Conservation (phyloP, 2,888 invertebrate genomes). For the Clanis bilineata region DNA sequence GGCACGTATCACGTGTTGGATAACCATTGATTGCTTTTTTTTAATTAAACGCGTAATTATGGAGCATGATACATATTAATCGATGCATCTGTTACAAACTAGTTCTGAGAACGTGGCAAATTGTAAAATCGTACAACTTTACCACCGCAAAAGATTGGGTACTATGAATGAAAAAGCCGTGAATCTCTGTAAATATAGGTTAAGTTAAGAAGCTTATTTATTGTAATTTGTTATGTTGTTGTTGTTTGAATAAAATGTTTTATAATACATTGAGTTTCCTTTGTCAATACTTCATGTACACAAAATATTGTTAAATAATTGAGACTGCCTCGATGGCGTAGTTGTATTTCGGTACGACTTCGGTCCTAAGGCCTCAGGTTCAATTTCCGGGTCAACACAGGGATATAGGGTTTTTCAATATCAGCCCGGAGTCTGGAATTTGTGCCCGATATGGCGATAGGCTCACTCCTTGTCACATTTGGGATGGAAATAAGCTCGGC, state of each 20-base stretch:
- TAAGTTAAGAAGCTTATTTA: constrained; percentile 66
- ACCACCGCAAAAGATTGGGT: constrained; percentile 20
- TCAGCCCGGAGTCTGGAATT: too few species aligned
- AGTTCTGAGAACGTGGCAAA: background rate
- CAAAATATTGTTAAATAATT: background rate
- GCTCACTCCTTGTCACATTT: too few species aligned
- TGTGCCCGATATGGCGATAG: too few species aligned
- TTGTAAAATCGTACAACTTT: background rate
- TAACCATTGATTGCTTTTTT: constrained; percentile 57
- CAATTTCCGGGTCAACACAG: too few species aligned
- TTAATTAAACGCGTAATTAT: constrained; percentile 49
- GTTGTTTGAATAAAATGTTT: constrained; percentile 55
- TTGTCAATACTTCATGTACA: background rate
- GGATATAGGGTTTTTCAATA: too few species aligned
- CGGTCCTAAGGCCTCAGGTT: too few species aligned
- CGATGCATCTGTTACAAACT: background rate
- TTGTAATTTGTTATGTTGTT: constrained; percentile 61
- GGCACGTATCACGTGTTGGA: constrained; percentile 41
- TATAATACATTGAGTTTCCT: constrained; percentile 15
- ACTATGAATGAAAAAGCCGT: constrained; percentile 38
- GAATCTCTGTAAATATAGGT: constrained; percentile 73
- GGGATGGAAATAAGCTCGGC: too few species aligned
- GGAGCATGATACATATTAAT: constrained; percentile 23
- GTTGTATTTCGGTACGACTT: too few species aligned
- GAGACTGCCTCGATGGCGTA: too few species aligned